phyloP scores from a whole-genome alignment of 2,113 vertebrate genomes.

The Struthio camelus region DNA sequence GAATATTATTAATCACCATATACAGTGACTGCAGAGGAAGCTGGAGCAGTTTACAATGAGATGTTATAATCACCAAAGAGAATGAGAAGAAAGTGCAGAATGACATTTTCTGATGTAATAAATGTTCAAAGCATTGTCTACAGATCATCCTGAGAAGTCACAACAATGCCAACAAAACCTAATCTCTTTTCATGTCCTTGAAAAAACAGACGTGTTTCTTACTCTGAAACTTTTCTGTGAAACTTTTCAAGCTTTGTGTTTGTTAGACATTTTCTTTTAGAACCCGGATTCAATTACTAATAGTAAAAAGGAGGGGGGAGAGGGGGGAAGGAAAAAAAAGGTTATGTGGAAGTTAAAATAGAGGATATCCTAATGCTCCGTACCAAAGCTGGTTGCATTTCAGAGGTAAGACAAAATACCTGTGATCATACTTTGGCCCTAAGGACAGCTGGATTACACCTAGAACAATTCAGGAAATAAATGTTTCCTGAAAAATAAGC shows the following conservation, averaged over 20 bases:
- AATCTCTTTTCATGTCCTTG: background rate
- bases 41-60: background rate
- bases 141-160: background rate
- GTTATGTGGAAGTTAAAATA: background rate
- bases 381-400: background rate
- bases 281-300: background rate
- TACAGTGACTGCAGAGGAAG: background rate
- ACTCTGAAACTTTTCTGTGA: background rate
- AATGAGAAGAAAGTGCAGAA: background rate
- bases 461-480: background rate
- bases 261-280: background rate
- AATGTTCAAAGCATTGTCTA: background rate
- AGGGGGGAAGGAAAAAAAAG: accelerated
- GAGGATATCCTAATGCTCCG: background rate
- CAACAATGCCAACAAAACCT: background rate
- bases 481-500: background rate
- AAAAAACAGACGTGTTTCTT: background rate
- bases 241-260: background rate
- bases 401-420: background rate
- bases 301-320: accelerated
- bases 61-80: background rate
- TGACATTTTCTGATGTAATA: background rate
- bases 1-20: background rate
- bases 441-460: background rate
- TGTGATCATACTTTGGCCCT: background rate